Evolutionary conservation across 2,113 vertebrate genomes (phyloP).

Genomic region (Pelobates fuscus): DNA sequence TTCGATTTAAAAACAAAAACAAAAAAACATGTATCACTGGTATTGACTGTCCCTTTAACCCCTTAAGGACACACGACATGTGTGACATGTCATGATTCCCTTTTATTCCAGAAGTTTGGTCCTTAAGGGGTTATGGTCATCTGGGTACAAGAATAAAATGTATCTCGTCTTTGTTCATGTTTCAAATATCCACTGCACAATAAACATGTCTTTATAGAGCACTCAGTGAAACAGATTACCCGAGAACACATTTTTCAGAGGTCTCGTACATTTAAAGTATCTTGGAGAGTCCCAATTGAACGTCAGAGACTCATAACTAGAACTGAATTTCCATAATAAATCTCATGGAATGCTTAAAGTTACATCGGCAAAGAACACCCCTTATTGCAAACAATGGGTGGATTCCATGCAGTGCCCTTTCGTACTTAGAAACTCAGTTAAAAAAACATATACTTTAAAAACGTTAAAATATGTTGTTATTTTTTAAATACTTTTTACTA

Average conservation of each 20-base stretch:
- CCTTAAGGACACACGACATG: too few species aligned
- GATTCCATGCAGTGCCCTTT: too few species aligned
- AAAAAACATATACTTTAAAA: too few species aligned
- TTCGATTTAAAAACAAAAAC: too few species aligned
- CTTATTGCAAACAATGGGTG: too few species aligned
- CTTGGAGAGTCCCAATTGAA: background rate
- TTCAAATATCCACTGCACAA: background rate
- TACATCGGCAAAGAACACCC: background rate
- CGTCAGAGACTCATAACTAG: background rate
- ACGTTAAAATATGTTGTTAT: too few species aligned
- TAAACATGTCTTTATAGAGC: background rate
- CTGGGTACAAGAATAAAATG: background rate
- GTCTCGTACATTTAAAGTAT: background rate
- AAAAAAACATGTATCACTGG: too few species aligned
- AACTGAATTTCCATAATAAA: background rate
- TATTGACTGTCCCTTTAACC: too few species aligned
- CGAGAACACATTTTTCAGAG: background rate
- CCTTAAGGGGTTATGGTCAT: constrained; percentile 7
- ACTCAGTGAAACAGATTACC: background rate
- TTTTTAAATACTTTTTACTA: too few species aligned
- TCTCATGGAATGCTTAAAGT: background rate
- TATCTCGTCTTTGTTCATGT: background rate
- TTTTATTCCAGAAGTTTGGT: too few species aligned
- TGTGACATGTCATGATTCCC: too few species aligned
- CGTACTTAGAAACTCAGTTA: too few species aligned